Evolutionary conservation across 2,113 vertebrate species (phyloP), one percentile per base, ranked within the genome.

Genomic region (Lanius ludovicianus): DNA sequence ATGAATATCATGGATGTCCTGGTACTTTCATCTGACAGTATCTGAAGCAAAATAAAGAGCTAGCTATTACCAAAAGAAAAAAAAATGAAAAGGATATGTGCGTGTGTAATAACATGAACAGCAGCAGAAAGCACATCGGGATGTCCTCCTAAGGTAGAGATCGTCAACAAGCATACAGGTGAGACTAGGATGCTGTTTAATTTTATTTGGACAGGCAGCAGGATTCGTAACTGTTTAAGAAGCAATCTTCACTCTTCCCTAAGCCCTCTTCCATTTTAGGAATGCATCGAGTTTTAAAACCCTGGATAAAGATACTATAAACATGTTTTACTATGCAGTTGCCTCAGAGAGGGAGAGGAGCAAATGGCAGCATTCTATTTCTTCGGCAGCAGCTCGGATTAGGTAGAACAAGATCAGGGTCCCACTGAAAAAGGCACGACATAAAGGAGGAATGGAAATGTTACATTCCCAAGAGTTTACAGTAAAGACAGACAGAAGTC

Each of bases 401-500:
- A 87, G 24, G 28, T 35, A 13, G 52, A 33, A 44, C 35, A 87
- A 71, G 24, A 87, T 47, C 55, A 42, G 55, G 7, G 9, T 79
- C 41, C 31, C 49, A 69, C 13, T 49, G 33, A 52, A 85, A 92
- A 75, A 83, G 14, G 31, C 27, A n/a, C 17, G 12, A 60, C 49
- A 30, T 9, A n/a, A 57, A 68, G 13, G 16, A 87, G 46, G 15
- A 69, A 65, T 1, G 62, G n/a, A 10, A 81, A 19, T 18, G 9
- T 84, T 69, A 74, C 49, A 85, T 93, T 82, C 62, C 25, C 85
- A 85, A 90, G 53, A 94, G 31, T 12, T 89, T 68, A 70, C 15
- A 67, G 16, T 13, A 47, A 92, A 60, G n/a, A 37, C 15, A 60
- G 41, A 57, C 7, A 70, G 68, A 68, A 55, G 7, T 19, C 44